phyloP scores from a whole-genome alignment of 2,797 vertebrate species.

The Scolopax bukidnonensis region DNA sequence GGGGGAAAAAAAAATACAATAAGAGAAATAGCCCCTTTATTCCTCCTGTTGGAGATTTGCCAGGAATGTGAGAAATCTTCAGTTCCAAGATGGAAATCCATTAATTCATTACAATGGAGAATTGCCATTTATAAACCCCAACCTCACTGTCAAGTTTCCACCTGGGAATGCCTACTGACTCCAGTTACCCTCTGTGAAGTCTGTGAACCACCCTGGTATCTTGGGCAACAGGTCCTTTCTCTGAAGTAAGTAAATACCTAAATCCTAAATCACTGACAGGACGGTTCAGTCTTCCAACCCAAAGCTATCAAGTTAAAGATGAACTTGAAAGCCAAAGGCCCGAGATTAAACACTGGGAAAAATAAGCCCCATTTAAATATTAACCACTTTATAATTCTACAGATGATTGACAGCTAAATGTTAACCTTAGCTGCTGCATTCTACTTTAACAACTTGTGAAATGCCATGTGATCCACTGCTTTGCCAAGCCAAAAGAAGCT shows the following conservation, averaged over 20 bases:
- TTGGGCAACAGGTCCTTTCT: not conserved
- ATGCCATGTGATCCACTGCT: not conserved
- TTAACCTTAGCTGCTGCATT: not conserved
- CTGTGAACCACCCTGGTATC: not conserved
- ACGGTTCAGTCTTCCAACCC: not conserved
- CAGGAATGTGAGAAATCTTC: not conserved
- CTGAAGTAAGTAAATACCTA: not conserved
- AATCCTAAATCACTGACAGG: not conserved
- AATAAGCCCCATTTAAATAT: conserved; percentile 36
- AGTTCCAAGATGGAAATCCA: not conserved
- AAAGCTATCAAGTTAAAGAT: not conserved
- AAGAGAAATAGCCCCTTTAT: not conserved
- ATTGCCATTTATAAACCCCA: not conserved
- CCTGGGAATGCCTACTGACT: too few species aligned
- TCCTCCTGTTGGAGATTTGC: not conserved
- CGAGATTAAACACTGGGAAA: not conserved
- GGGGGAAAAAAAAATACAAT: not conserved
- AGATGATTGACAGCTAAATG: not conserved
- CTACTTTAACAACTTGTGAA: not conserved
- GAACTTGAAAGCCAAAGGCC: not conserved
- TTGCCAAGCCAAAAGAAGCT: not conserved
- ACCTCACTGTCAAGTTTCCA: fast-evolving
- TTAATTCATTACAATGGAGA: not conserved
- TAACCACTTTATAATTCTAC: not conserved
- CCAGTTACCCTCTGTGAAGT: not conserved